Conservation (phyloP, 2,113 vertebrate genomes). For the Nematolebias whitei region DNA sequence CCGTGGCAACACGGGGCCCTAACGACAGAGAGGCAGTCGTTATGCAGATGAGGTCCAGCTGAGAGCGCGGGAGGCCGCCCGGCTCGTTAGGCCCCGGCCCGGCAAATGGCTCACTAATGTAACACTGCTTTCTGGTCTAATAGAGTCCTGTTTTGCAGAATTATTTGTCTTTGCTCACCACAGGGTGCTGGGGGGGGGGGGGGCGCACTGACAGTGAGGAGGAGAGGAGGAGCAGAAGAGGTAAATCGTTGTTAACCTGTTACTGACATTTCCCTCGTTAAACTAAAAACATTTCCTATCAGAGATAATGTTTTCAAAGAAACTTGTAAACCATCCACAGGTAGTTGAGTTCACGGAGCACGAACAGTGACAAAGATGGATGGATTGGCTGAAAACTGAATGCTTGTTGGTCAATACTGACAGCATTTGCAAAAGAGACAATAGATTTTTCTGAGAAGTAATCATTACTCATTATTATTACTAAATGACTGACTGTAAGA, state of each 20-base stretch:
- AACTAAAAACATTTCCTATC: slow-evolving; percentile 27
- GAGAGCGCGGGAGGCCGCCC: slow-evolving; percentile 80
- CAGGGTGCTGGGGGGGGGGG: slow-evolving; percentile 24
- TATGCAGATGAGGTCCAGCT: slow-evolving; percentile 97
- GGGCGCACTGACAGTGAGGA: slow-evolving; percentile 52
- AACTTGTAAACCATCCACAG: slow-evolving; percentile 10
- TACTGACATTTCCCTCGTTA: slow-evolving; percentile 46
- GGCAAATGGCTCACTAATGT: slow-evolving; percentile 99
- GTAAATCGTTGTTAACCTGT: slow-evolving; percentile 62
- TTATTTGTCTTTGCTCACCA: slow-evolving; percentile 71
- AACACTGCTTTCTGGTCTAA: slow-evolving; percentile 97
- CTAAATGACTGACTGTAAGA: slow-evolving; percentile 39
- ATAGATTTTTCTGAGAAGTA: slow-evolving; percentile 50
- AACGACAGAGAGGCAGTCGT: slow-evolving; percentile 88
- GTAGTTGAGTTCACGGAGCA: slow-evolving; percentile 19
- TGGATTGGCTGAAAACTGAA: slow-evolving; percentile 22
- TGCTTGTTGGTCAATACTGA: slow-evolving; percentile 30
- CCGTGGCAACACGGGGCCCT: slow-evolving; percentile 73
- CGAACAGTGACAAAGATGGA: slow-evolving; percentile 18
- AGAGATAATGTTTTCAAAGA: slow-evolving; percentile 25
- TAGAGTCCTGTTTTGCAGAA: slow-evolving; percentile 95
- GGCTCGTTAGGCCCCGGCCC: slow-evolving; percentile 99
- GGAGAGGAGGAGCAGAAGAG: slow-evolving; percentile 26
- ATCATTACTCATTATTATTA: slow-evolving; percentile 55
- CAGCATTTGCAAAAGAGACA: slow-evolving; percentile 24